These are phyloP conservation scores for Mustela erminea DNA, from an alignment of 2,797 vertebrate species.

Conservation along the genomic window DNA sequence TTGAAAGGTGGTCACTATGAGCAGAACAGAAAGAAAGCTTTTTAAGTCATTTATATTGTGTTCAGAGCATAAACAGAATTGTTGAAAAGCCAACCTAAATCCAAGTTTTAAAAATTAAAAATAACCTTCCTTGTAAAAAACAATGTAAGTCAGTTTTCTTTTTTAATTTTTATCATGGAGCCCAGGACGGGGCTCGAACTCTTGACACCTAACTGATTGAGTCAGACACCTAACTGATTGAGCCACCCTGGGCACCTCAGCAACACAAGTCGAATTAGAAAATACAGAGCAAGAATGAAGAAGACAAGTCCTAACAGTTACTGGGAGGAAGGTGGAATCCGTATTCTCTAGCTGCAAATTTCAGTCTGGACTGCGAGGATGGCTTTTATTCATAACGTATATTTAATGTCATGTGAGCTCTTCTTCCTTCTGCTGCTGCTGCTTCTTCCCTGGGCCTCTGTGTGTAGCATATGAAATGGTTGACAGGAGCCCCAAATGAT, in stretches of 20 bases:
- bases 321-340: fast-evolving
- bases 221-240: not conserved
- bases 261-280: not conserved
- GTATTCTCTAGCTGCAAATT: not conserved
- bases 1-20: not conserved
- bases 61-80: not conserved
- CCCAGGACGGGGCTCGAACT: not conserved
- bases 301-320: fast-evolving
- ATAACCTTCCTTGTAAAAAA: not conserved
- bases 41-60: not conserved
- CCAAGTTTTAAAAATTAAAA: slow-evolving; percentile 27
- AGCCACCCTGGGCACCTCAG: not conserved
- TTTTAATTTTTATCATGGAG: not conserved
- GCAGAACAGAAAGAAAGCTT: not conserved
- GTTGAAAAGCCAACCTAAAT: not conserved
- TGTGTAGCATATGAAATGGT: slow-evolving; percentile 76
- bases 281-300: not conserved
- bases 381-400: not conserved
- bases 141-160: not conserved
- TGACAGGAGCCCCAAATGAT: slow-evolving; percentile 80
- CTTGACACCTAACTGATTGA: not conserved
- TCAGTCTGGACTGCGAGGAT: not conserved
- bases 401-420: not conserved
- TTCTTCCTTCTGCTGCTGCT: not conserved
- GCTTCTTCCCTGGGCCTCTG: slow-evolving; percentile 53